Evolutionary conservation across 2,888 invertebrate genomes (phyloP).

Genomic region (Orchesellides sinensis): DNA sequence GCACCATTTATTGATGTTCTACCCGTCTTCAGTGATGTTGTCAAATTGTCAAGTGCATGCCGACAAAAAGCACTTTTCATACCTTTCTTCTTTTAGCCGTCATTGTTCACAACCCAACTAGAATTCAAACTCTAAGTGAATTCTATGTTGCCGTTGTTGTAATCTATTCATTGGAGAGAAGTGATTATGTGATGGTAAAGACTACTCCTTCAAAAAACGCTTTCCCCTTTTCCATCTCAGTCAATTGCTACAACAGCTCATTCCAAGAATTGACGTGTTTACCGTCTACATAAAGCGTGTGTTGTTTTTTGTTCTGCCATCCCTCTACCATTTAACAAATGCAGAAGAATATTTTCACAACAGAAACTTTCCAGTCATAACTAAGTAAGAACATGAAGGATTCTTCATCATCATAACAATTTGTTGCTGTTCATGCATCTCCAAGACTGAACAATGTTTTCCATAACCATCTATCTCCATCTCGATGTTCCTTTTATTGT

Average conservation of each 20-base stretch:
- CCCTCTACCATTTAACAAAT: too few relatives aligned
- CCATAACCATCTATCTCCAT: not conserved
- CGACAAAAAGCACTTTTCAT: constrained; percentile 2
- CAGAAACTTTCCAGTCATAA: not conserved
- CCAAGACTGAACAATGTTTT: not conserved
- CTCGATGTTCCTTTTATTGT: too few relatives aligned
- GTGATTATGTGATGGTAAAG: constrained; percentile 4
- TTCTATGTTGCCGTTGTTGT: not conserved
- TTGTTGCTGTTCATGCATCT: constrained; percentile 22
- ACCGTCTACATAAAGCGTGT: not conserved
- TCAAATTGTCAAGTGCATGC: constrained; percentile 4
- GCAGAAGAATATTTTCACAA: not conserved
- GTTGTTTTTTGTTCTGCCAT: not conserved
- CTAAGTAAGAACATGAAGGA: not conserved
- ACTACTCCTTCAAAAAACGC: not conserved
- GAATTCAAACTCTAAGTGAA: constrained; percentile 9
- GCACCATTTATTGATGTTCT: too few relatives aligned
- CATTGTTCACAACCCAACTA: not conserved
- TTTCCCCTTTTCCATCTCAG: constrained; percentile 3
- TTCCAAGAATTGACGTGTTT: not conserved
- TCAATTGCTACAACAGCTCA: constrained; percentile 2
- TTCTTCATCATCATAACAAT: constrained; percentile 36
- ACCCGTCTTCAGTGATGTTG: too few relatives aligned
- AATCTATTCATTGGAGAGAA: not conserved
- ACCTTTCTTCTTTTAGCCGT: not conserved